phyloP scores from a whole-genome alignment of 37 sponge, comb jelly and placozoan species.

The Spongilla lacustris region DNA sequence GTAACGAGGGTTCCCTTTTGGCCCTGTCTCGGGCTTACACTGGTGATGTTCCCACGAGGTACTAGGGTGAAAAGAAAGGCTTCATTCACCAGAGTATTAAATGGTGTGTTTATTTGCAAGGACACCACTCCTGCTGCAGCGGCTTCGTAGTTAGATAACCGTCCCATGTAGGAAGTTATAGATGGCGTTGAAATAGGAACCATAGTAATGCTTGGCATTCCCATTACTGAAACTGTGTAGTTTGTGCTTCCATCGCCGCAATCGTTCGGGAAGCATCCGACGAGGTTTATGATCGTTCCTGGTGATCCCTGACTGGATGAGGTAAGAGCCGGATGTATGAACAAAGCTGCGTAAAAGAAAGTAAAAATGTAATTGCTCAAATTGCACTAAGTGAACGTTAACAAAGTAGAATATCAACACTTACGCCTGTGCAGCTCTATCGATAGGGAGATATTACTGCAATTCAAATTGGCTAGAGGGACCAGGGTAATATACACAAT shows the following conservation, averaged over 20 bases:
- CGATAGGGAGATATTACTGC: not conserved
- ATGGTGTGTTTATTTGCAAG: conserved; percentile 45
- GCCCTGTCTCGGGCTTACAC: conserved; percentile 47
- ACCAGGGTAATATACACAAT: not conserved
- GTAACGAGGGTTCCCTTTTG: conserved; percentile 72
- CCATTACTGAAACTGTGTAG: conserved; percentile 34
- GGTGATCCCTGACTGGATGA: conserved; percentile 10
- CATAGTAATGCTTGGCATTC: conserved; percentile 9
- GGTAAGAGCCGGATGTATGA: no score
- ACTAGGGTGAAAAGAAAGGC: not conserved
- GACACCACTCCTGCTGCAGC: not conserved
- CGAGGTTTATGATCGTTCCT: conserved; percentile 23
- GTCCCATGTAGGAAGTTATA: not conserved
- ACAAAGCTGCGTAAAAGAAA: no score
- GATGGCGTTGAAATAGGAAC: not conserved
- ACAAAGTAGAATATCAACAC: not conserved
- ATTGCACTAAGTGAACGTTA: no score
- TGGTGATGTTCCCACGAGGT: conserved; percentile 14
- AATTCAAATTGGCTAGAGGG: not conserved
- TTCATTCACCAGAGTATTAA: conserved; percentile 39
- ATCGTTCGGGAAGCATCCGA: conserved; percentile 38
- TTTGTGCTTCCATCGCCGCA: conserved; percentile 71
- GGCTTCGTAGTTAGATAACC: conserved; percentile 24
- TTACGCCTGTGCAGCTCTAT: not conserved
- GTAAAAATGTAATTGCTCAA: no score